phyloP scores from a whole-genome alignment of 2,797 vertebrate species.

The Anableps anableps region DNA sequence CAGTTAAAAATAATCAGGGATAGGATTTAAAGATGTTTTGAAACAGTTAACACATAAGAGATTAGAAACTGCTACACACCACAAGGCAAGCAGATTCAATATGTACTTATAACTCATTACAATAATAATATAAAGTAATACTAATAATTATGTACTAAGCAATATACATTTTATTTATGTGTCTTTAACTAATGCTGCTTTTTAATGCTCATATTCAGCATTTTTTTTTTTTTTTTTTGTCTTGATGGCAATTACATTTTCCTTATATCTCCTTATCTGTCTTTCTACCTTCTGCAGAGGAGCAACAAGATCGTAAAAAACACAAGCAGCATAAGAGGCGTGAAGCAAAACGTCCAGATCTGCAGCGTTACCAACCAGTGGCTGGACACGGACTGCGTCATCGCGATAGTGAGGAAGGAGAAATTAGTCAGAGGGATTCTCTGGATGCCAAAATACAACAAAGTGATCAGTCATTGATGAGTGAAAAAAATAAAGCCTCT shows the following conservation, averaged over 20 bases:
- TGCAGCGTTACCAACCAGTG: conserved; percentile 83
- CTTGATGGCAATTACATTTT: neutral
- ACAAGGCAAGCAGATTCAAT: neutral
- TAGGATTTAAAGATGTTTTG: neutral
- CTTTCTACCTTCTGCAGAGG: conserved; percentile 47
- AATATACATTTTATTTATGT: neutral
- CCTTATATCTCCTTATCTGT: neutral
- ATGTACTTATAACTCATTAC: neutral
- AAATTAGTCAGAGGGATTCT: conserved; percentile 43
- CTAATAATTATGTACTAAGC: neutral
- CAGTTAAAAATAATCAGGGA: neutral
- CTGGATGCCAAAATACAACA: conserved; percentile 34
- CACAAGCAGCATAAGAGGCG: conserved; percentile 78
- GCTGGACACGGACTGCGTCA: conserved; percentile 47
- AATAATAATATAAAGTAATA: neutral
- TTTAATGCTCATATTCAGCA: neutral
- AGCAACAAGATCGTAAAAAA: conserved; percentile 52
- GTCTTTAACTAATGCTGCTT: neutral
- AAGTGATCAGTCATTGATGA: conserved; percentile 22
- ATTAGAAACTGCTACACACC: neutral
- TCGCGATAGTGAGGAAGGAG: conserved; percentile 75
- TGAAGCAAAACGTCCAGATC: conserved; percentile 78
- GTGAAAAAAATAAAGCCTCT: conserved; percentile 32
- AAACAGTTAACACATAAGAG: neutral
- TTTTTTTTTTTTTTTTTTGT: neutral